Evolutionary conservation across 92 coral and sea anemone species (phyloP), one percentile per base, ranked within the genome.

Genomic region (Phenganax subtilis): DNA sequence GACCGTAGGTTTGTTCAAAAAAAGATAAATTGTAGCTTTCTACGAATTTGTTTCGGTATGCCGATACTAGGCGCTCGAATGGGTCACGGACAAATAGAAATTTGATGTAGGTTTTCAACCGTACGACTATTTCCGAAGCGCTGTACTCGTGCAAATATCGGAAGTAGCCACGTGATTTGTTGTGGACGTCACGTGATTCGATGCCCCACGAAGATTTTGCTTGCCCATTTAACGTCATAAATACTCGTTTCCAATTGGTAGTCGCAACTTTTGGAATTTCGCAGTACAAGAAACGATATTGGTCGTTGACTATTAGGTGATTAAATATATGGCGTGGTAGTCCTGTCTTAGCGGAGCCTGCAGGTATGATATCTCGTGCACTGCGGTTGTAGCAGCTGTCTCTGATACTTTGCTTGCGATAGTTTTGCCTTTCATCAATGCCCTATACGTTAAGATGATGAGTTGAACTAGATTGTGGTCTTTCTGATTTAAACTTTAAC

Each of bases 201-300:
- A 90, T 84, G 54, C 82, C 65, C 91, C 96, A 94, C 0, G 97
- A 94, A 87, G 90, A 91, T 86, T 91, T 82, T 73, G 94, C 92
- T 77, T 94, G 89, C 52, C 92, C 97, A 79, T 92, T 91, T 67
- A 94, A 77, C 60, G 92, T 97, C 89, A 94, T 92, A 73, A 94
- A 91, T 55, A 94, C 98, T 75, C 98, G 91, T 74, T 94, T 94
- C 98, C 98, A 94, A 87, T 94, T 94, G 8, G 98, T 91, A 20
- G 94, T 88, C 6, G 97, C 98, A 1, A 94, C 98, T 67, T 93
- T 93, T 1, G 98, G 98, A 16, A 90, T 84, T 83, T 87, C 89
- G 72, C 98, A 94, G 65, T 94, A 94, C 37, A 94, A 84, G 0
- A 94, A 86, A 57, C 87, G 90, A 71, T 94, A 92, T 53, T 87